phyloP scores from a whole-genome alignment of 2,888 invertebrate species.

The Athalia rosae region DNA sequence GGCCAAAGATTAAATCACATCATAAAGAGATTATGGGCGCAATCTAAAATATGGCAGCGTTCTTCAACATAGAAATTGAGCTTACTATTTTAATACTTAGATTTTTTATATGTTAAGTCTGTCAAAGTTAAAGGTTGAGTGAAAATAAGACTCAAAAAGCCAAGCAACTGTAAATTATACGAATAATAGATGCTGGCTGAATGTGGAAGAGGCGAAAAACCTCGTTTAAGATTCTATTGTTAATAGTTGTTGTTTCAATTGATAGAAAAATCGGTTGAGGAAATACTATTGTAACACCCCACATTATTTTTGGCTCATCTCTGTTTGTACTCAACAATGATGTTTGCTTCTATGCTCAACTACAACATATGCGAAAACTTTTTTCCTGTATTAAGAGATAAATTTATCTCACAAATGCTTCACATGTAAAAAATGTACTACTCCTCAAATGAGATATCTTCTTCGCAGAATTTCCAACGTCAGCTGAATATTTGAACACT shows the following conservation, averaged over 20 bases:
- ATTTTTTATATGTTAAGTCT: not conserved
- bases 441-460: too few species aligned
- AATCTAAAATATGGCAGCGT: slow-evolving; percentile 15
- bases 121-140: not conserved
- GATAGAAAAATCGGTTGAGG: not conserved
- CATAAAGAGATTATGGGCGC: not conserved
- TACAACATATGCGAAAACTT: not conserved
- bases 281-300: slow-evolving; percentile 22
- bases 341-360: not conserved
- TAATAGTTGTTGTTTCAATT: not conserved
- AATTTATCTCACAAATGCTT: too few species aligned
- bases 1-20: slow-evolving; percentile 1
- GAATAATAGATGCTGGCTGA: too few species aligned
- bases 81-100: slow-evolving; percentile 30
- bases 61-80: slow-evolving; percentile 26
- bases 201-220: not conserved
- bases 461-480: too few species aligned
- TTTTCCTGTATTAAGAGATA: too few species aligned
- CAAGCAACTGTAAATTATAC: too few species aligned
- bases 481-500: too few species aligned
- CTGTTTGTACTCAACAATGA: slow-evolving; percentile 19
- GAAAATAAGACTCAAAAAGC: not conserved
- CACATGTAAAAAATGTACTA: too few species aligned
- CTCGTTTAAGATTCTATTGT: not conserved
- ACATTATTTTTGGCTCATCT: not conserved